A percentile compares a stretch with the other conserved stretches of the same genome.
Conservation (phyloP, 1,140 invertebrate genomes). For the Coboldia fuscipes region DNA sequence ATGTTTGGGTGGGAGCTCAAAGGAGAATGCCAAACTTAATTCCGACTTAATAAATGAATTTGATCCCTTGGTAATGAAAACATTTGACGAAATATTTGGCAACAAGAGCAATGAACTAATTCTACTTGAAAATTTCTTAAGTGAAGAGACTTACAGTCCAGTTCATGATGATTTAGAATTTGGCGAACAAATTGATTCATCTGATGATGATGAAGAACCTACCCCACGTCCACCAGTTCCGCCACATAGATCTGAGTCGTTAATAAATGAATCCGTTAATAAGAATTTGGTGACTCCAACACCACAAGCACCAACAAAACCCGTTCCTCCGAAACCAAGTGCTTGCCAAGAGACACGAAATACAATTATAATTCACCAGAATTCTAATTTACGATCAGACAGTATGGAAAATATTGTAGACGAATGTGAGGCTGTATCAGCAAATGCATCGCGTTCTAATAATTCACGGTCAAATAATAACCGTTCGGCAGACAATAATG, state of each 20-base stretch:
- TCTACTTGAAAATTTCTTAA: conserved; percentile 16
- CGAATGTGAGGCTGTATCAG: conserved; percentile 7
- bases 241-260: neutral
- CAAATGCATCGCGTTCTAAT: neutral
- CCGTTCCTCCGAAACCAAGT: neutral
- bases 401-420: conserved; percentile 15
- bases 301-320: neutral
- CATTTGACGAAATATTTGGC: conserved; percentile 6
- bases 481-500: too few relatives aligned
- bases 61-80: conserved; percentile 11
- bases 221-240: conserved; percentile 11
- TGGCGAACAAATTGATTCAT: conserved; percentile 8
- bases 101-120: conserved; percentile 19
- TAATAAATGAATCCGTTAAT: neutral
- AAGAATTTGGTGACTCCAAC: neutral
- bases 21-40: too few relatives aligned
- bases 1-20: too few relatives aligned
- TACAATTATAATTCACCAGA: conserved; percentile 15
- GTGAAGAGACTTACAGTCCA: conserved; percentile 18
- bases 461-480: neutral
- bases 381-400: conserved; percentile 12
- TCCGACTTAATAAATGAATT: conserved; percentile 18
- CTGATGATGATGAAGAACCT: conserved; percentile 16
- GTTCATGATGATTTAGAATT: conserved; percentile 9
- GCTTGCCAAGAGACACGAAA: neutral